Conservation (phyloP, 2,113 vertebrate species). For the Marmota monax region DNA sequence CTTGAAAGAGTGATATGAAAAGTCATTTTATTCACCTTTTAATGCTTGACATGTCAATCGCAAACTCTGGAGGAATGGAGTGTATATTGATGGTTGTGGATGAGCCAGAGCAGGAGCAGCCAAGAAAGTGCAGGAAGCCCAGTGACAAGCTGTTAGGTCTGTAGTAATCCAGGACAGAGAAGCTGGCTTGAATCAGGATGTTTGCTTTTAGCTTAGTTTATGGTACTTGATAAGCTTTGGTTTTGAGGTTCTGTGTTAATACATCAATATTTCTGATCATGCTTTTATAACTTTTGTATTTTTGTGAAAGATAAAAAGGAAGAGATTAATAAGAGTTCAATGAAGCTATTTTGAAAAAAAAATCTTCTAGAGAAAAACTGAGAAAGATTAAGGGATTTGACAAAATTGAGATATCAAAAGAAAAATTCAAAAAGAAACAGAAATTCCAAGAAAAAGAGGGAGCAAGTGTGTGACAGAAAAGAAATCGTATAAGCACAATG, state of each 20-base stretch:
- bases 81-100: background rate
- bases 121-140: background rate
- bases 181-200: background rate
- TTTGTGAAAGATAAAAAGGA: background rate
- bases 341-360: background rate
- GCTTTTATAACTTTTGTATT: background rate
- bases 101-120: background rate
- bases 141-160: background rate
- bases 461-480: background rate
- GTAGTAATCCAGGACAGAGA: background rate
- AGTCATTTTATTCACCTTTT: background rate
- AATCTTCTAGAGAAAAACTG: background rate
- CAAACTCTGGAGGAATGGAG: background rate
- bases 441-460: background rate
- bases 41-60: background rate
- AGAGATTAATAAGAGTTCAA: background rate
- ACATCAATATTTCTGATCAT: background rate
- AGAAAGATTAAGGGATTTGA: background rate
- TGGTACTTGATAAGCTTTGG: background rate
- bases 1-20: background rate
- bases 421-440: constrained; percentile 5
- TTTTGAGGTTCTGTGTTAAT: background rate
- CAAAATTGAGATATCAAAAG: background rate
- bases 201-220: background rate
- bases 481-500: background rate